phyloP scores from a whole-genome alignment of 2,888 invertebrate genomes.

The Drosophila kuntzei region DNA sequence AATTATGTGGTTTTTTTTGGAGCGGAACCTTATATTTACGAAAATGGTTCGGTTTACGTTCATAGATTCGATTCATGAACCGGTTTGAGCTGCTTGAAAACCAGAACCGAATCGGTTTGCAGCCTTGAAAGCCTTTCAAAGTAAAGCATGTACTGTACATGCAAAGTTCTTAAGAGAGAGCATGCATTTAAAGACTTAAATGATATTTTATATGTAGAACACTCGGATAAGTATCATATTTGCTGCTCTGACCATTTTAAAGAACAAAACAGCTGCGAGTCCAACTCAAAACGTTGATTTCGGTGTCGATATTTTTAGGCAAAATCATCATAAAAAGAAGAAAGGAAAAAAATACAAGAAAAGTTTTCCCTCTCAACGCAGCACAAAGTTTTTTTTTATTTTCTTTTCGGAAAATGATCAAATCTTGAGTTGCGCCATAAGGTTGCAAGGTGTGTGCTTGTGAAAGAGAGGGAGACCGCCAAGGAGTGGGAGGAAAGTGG shows the following conservation, averaged over 20 bases:
- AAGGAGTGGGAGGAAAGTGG: neutral
- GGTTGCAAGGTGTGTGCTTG: conserved; percentile 37
- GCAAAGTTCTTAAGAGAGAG: neutral
- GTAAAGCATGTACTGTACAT: neutral
- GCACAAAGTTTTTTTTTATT: conserved; percentile 13
- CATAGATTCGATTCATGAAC: too few species aligned
- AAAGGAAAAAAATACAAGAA: conserved; percentile 16
- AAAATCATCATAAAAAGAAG: conserved; percentile 59
- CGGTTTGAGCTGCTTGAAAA: too few species aligned
- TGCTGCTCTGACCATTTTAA: conserved; percentile 8
- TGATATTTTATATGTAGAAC: conserved; percentile 11
- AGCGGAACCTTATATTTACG: too few species aligned
- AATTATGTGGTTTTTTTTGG: too few species aligned
- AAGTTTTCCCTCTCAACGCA: conserved; percentile 24
- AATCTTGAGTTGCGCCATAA: conserved; percentile 57
- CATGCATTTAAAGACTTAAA: neutral
- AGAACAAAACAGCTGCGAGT: conserved; percentile 58
- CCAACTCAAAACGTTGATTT: conserved; percentile 57
- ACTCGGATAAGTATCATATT: conserved; percentile 26
- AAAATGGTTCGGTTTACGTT: too few species aligned
- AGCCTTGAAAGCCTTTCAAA: too few species aligned
- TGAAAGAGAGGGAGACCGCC: neutral
- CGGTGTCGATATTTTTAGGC: conserved; percentile 67
- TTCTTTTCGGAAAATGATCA: conserved; percentile 32
- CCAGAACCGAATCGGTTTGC: too few species aligned